These are phyloP conservation scores for Numenius arquata DNA, from an alignment of 2,113 vertebrate species.

Conservation along the genomic window DNA sequence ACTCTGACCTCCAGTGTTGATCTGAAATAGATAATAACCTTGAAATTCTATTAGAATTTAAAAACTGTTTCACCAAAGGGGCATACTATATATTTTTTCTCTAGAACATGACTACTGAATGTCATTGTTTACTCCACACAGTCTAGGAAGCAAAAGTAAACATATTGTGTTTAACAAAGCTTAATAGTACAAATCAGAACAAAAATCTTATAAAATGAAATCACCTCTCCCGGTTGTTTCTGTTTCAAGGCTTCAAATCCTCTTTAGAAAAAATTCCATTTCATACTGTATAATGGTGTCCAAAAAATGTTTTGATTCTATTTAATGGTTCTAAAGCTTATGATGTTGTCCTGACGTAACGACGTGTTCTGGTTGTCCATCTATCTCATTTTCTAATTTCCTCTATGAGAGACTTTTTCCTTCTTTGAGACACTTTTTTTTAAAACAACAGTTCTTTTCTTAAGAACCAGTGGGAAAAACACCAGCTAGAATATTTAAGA, in stretches of 20 bases:
- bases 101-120: conserved; percentile 57
- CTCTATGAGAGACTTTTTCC: background rate
- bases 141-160: conserved; percentile 43
- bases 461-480: conserved; percentile 3
- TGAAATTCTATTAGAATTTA: conserved; percentile 96
- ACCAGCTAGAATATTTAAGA: conserved; percentile 50
- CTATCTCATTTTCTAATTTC: conserved; percentile 22
- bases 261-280: conserved; percentile 4
- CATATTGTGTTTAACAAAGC: conserved; percentile 37
- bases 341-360: conserved; percentile 9
- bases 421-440: background rate
- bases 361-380: background rate
- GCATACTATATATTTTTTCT: conserved; percentile 70
- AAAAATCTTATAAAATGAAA: conserved; percentile 30
- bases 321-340: conserved; percentile 32
- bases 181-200: conserved; percentile 38
- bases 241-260: background rate
- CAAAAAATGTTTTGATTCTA: conserved; percentile 1
- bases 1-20: conserved; percentile 92
- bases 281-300: background rate
- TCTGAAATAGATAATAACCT: conserved; percentile 96
- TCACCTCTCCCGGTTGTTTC: background rate
- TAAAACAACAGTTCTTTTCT: background rate
- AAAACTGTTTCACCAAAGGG: conserved; percentile 85
- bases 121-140: conserved; percentile 59